Evolutionary conservation across 2,113 vertebrate species (phyloP), one percentile per base, ranked within the genome.

Genomic region (Spea bombifrons): DNA sequence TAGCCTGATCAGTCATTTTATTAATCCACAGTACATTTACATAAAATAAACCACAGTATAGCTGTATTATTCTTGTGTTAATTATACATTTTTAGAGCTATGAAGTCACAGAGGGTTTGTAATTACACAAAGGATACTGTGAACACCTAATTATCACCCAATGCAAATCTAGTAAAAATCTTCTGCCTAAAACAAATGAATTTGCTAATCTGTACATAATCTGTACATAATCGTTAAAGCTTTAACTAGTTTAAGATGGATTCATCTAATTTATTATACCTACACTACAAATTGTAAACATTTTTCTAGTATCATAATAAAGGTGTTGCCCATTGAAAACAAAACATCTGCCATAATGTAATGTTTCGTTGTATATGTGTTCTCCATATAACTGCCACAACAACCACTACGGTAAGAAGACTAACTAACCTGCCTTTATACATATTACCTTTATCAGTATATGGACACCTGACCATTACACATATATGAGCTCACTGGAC

Each of bases 141-240:
- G 57, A 78, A 66, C n/a, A 43, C 53, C 46, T 63, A 78, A 78
- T 78, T 78, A 65, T 52, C 55, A 70, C 57, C 43, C 64, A 72
- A 78, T 78, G 76, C 76, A 78, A 78, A 78, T 78, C 53, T 45
- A 70, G 64, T 46, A 68, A 69, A 65, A 71, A 78, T 78, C 59
- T 78, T 66, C 68, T 78, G 65, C 59, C 76, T 78, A 66, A 66
- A 10, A 65, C 10, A 7, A 52, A 63, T 13, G 59, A 67, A 75
- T 71, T 16, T 65, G 48, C 63, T 64, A 65, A 57, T 69, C 65
- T 71, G 53, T 30, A 78, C 55, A 6, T 76, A 77, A 71, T 77
- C 44, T 77, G 45, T 70, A 71, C 46, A 61, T 77, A 70, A 70
- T 77, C 66, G 63, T 77, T n/a, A 59, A 70, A 49, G n/a, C 67